A percentile compares a stretch with the other conserved stretches of the same genome.
These are phyloP conservation scores for Drosophila setifemur DNA, from an alignment of 1,140 invertebrate genomes.

Conservation along the genomic window DNA sequence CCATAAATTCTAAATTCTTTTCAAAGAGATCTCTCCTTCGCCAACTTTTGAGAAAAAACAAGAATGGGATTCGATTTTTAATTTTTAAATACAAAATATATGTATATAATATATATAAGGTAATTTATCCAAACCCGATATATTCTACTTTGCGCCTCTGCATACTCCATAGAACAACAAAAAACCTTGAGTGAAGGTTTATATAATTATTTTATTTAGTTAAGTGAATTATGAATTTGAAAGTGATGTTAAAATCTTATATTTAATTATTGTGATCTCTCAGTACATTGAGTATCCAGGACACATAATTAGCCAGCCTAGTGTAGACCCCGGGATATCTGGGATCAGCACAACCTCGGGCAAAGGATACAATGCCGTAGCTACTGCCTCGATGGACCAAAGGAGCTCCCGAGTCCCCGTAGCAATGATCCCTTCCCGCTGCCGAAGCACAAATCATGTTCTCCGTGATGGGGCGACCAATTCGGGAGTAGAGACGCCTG, in stretches of 20 bases:
- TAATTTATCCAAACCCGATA: too few species aligned
- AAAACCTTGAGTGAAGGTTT: too few species aligned
- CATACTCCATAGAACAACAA: too few species aligned
- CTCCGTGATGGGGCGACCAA: constrained; percentile 63
- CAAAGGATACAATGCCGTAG: constrained; percentile 86
- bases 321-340: constrained; percentile 85
- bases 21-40: too few species aligned
- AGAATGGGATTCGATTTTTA: too few species aligned
- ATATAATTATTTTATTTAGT: neutral
- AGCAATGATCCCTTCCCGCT: constrained; percentile 55
- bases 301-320: constrained; percentile 25
- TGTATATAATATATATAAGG: too few species aligned
- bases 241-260: too few species aligned
- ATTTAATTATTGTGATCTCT: neutral
- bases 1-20: too few species aligned
- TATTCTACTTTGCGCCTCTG: too few species aligned
- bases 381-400: constrained; percentile 58
- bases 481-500: constrained; percentile 1
- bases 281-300: constrained; percentile 34
- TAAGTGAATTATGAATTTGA: too few species aligned
- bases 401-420: constrained; percentile 83
- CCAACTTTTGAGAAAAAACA: too few species aligned
- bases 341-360: constrained; percentile 84
- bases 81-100: too few species aligned
- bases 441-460: constrained; percentile 84